A percentile compares a stretch with the other conserved stretches of the same genome.
These are phyloP conservation scores for Scotopteryx bipunctaria DNA, from an alignment of 2,888 invertebrate genomes.

Conservation along the genomic window DNA sequence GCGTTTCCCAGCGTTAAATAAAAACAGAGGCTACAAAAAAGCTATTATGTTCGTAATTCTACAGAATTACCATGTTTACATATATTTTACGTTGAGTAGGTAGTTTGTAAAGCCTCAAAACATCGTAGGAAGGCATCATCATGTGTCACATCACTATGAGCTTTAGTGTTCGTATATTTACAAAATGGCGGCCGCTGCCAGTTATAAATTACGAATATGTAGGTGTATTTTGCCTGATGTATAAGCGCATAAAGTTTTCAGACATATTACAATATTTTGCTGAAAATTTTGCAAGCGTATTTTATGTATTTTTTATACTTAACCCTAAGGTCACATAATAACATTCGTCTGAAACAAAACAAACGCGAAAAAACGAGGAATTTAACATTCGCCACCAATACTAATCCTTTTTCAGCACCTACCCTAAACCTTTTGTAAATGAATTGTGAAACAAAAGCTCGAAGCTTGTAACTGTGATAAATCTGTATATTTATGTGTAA, in stretches of 20 bases:
- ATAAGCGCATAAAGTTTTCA: slow-evolving; percentile 17
- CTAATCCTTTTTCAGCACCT: too few species aligned
- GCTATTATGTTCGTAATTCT: too few species aligned
- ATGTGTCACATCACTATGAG: slow-evolving; percentile 38
- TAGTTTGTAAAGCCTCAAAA: background rate
- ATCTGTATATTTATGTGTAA: too few species aligned
- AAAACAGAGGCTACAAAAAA: too few species aligned
- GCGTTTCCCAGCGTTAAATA: too few species aligned
- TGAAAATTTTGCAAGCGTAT: background rate
- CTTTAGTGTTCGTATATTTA: slow-evolving; percentile 50
- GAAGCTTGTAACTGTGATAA: too few species aligned
- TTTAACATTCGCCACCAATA: too few species aligned
- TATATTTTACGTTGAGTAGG: background rate
- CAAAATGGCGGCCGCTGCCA: slow-evolving; percentile 43
- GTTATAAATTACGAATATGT: slow-evolving; percentile 31
- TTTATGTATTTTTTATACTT: background rate
- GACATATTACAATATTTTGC: slow-evolving; percentile 9
- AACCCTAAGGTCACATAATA: background rate
- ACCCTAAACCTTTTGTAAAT: too few species aligned
- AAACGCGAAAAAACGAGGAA: too few species aligned
- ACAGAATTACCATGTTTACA: too few species aligned
- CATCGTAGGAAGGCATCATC: background rate
- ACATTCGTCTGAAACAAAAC: too few species aligned
- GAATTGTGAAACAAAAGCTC: too few species aligned
- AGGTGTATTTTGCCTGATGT: slow-evolving; percentile 16